Conservation (phyloP, 2,113 vertebrate species). For the Tupaia tana region DNA sequence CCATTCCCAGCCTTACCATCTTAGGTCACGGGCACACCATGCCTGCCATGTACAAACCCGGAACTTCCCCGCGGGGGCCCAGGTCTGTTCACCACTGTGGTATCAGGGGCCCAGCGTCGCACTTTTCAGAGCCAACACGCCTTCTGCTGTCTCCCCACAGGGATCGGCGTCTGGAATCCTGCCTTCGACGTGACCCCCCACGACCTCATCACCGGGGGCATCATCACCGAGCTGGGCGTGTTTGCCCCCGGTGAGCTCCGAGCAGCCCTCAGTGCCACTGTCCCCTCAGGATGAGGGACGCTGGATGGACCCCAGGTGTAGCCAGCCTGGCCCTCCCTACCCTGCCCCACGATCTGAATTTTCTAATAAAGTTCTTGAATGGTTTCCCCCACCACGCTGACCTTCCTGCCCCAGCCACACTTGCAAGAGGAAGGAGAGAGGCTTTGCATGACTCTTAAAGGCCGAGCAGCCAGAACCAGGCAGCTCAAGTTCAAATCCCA, state of each 20-base stretch:
- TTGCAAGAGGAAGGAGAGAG: background rate
- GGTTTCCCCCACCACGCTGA: background rate
- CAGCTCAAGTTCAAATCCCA: background rate
- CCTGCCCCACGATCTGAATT: background rate
- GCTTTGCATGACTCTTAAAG: background rate
- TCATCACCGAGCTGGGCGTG: slow-evolving; percentile 94
- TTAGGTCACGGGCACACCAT: too few species aligned
- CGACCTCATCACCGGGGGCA: slow-evolving; percentile 94
- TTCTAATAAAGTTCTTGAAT: slow-evolving; percentile 51
- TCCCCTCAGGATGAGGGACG: background rate
- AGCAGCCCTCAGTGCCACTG: slow-evolving; percentile 84
- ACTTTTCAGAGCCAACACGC: background rate
- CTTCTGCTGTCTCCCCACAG: slow-evolving; percentile 78
- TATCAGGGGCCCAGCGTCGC: background rate
- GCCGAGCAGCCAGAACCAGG: background rate
- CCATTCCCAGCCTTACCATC: too few species aligned
- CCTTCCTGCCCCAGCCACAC: background rate
- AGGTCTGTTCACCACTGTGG: background rate
- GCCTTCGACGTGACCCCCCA: slow-evolving; percentile 95
- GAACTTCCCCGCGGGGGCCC: too few species aligned
- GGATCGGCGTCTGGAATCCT: slow-evolving; percentile 95
- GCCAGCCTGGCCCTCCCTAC: background rate
- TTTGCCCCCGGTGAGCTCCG: slow-evolving; percentile 92
- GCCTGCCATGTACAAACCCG: too few species aligned
- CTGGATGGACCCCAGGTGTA: background rate